A percentile compares a stretch with the other conserved stretches of the same genome.
phyloP scores from a whole-genome alignment of 2,113 vertebrate species.

The Saimiri boliviensis region DNA sequence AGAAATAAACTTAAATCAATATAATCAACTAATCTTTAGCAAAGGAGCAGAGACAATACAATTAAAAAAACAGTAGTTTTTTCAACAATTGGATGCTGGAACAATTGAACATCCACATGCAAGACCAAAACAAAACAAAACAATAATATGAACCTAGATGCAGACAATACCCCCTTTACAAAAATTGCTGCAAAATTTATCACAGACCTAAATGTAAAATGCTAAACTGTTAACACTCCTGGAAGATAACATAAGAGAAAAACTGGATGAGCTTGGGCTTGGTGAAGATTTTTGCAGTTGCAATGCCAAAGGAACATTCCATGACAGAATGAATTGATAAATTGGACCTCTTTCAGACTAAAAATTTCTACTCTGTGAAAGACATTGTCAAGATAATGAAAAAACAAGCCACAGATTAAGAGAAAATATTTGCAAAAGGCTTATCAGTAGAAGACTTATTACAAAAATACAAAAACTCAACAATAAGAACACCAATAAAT shows the following conservation, averaged over 20 bases:
- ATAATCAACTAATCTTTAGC: neutral
- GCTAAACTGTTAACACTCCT: neutral
- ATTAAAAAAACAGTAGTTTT: neutral
- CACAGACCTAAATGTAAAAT: neutral
- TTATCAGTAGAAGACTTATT: neutral
- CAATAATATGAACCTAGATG: neutral
- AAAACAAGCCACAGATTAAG: too few species aligned
- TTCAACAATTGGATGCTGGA: neutral
- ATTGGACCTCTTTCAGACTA: too few species aligned
- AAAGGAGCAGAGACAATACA: neutral
- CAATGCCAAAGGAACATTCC: too few species aligned
- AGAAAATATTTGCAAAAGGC: neutral
- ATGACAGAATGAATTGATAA: too few species aligned
- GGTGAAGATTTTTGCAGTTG: neutral
- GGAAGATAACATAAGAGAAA: neutral
- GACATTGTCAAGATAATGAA: too few species aligned
- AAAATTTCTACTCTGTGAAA: too few species aligned
- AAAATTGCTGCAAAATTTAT: neutral
- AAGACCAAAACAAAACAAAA: too few species aligned
- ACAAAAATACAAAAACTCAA: neutral
- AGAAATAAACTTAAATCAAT: neutral
- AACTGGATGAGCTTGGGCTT: neutral
- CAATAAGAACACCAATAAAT: neutral
- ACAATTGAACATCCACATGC: too few species aligned
- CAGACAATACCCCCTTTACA: neutral